These are phyloP conservation scores for Pristis pectinata DNA, from an alignment of 2,797 vertebrate species.

Conservation along the genomic window DNA sequence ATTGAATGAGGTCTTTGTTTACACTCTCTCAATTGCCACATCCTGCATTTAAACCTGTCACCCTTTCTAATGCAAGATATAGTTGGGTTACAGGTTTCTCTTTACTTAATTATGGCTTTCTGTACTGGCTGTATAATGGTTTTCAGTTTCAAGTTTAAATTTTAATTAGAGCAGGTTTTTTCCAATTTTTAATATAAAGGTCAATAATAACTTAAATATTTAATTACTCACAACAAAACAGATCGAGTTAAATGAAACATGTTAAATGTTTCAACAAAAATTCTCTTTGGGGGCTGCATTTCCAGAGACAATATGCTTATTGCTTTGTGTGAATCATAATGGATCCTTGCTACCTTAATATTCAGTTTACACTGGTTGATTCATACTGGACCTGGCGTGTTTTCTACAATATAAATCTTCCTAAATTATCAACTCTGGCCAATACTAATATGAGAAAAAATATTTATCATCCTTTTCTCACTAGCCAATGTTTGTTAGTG, in stretches of 20 bases:
- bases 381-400: background rate
- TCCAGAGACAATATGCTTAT: background rate
- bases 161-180: background rate
- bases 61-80: slow-evolving; percentile 51
- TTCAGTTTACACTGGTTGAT: background rate
- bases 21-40: slow-evolving; percentile 56
- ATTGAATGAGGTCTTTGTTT: slow-evolving; percentile 71
- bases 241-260: background rate
- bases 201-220: background rate
- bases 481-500: background rate
- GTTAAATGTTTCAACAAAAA: background rate
- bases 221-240: background rate
- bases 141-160: background rate
- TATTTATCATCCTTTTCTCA: background rate
- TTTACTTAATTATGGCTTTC: slow-evolving; percentile 48
- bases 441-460: background rate
- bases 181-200: background rate
- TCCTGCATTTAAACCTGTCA: slow-evolving; percentile 63
- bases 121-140: slow-evolving; percentile 27
- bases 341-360: background rate
- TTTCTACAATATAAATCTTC: background rate
- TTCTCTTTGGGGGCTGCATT: background rate
- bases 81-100: slow-evolving; percentile 52
- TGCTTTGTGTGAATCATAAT: no score
- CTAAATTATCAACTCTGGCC: background rate